Evolutionary conservation across 2,888 invertebrate genomes (phyloP), one percentile per base, ranked within the genome.

Genomic region (Drosophila mayaguana): DNA sequence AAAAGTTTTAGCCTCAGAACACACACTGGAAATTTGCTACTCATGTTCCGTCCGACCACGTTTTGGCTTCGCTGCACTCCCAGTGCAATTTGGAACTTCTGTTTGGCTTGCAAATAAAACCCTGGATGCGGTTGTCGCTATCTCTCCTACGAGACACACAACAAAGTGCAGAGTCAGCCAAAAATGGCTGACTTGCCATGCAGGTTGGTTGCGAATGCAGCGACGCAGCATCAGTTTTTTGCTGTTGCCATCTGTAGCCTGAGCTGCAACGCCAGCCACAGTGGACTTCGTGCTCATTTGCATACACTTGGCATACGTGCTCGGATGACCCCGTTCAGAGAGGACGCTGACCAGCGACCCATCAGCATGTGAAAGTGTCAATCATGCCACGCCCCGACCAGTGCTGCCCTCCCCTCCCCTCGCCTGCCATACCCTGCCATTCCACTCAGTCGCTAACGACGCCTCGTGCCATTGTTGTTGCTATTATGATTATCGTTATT

Each of bases 141-240:
- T 45, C 28, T 8, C 20, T 51, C 14, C 45, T 63, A 50, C 42
- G 53, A 56, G 46, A 61, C 50, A 50, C 25, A 62, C 64, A 56
- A 42, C 62, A 50, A 46, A 51, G 50, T 43, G 60, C 80, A 63
- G 32, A 63, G 66, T 63, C 66, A 79, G 70, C 80, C 62, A 45
- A 53, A 70, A 53, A 46, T 61, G 43, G 50, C 59, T 62, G 46
- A 5, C 59, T 16, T 45, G 25, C 6, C 25, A 25, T 25, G 6
- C 25, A 25, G 25, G 25, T 38, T 38, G 20, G n/a, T n/a, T n/a
- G n/a, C n/a, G n/a, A n/a, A n/a, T n/a, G n/a, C 7, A 28, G 16
- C 7, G 6, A 11, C 16, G n/a, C 11, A 36, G 20, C 22, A 45
- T 43, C 45, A 64, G 25, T 36, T 60, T 40, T 32, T 12, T 65